phyloP scores from a whole-genome alignment of 2,797 vertebrate genomes.

The Cyclopterus lumpus region DNA sequence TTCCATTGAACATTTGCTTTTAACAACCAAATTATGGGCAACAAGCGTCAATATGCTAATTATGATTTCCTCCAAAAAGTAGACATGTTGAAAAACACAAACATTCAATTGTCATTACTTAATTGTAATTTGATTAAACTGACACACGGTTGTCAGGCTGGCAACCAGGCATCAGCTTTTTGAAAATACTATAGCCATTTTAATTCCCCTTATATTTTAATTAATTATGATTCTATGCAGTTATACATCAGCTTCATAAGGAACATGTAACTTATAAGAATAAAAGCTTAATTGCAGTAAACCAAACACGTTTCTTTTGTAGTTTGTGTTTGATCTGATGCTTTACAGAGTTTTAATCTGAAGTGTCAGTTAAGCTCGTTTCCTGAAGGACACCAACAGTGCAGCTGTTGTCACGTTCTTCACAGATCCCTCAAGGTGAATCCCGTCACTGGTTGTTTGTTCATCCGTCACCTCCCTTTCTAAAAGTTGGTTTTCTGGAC shows the following conservation, averaged over 20 bases:
- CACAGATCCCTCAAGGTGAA: neutral
- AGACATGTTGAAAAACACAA: neutral
- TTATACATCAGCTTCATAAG: neutral
- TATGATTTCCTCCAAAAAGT: slow-evolving; percentile 3
- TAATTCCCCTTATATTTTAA: neutral
- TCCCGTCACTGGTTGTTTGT: neutral
- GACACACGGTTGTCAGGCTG: neutral
- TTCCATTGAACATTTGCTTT: slow-evolving; percentile 11
- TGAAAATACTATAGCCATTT: neutral
- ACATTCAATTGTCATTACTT: neutral
- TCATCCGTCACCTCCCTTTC: neutral
- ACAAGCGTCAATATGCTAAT: neutral
- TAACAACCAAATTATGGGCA: neutral
- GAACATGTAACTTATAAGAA: neutral
- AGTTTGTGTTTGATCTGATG: neutral
- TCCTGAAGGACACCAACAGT: neutral
- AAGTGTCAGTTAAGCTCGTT: neutral
- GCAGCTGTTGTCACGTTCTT: neutral
- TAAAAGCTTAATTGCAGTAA: neutral
- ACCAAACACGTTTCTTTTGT: neutral
- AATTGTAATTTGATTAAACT: slow-evolving; percentile 38
- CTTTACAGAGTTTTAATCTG: neutral
- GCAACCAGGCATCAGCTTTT: neutral
- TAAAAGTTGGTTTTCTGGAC: neutral
- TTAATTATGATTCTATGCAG: neutral